Base-by-base conservation (phyloP, 2,888 invertebrate species). In the Nasonia oneida region DNA sequence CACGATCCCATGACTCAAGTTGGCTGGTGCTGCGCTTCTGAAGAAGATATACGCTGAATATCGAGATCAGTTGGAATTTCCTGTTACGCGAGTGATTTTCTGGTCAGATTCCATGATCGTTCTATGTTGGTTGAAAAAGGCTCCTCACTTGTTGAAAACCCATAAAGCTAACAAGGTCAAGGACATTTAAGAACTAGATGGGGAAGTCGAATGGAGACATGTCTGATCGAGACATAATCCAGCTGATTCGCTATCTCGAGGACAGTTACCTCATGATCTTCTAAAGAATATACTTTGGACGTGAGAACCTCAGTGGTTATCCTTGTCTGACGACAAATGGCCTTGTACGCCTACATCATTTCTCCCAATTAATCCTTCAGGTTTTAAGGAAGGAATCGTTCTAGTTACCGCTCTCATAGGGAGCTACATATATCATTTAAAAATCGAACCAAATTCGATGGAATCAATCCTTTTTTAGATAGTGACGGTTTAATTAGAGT, bases 31-130 rank as follows among this genome's bases (percentile, higher is more conserved):
- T 1, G 61, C 61, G 1, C 61, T n/a, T 8, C 8, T 61, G n/a
- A 61, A 61, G 6, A 61, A 8, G 18, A n/a, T 61, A 1, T 18
- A 61, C 0, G 61, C n/a, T 8, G 18, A 61, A 61, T 61, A 5
- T 1, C 1, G n/a, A 61, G 61, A 18, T 42, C 42, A 42, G 42
- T 10, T 42, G 42, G 10, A 1, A 1, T 8, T 42, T 42, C 42
- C 42, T 8, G 10, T 42, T 42, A 10, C 6, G 0, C 42, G 42
- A 10, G 42, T 42, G 10, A 42, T 10, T 10, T 42, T 42, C n/a
- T 42, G 10, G 85, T 86, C 88, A 1, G 88, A 89, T 61, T 88
- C 87, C 2, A 86, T 73, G 0, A 87, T 89, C 1, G 87, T 87
- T 0, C 74, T 90, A 2, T 80, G 84, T 0, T 89, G 89, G 88